Evolutionary conservation across 2,888 invertebrate genomes (phyloP).

Genomic region (Pollenia amentaria): DNA sequence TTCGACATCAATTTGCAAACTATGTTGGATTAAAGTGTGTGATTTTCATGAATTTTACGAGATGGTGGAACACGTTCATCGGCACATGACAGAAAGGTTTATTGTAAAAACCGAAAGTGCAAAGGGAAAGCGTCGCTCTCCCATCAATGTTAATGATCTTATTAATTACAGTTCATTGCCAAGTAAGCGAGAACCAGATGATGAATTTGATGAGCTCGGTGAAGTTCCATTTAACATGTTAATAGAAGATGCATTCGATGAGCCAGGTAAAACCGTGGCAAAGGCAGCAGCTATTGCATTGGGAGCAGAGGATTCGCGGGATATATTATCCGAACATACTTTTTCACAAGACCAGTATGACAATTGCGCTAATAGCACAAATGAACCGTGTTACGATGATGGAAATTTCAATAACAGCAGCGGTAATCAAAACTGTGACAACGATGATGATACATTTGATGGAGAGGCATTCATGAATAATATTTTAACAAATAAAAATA

Average conservation of each 20-base stretch:
- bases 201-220: constrained; percentile 68
- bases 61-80: constrained; percentile 73
- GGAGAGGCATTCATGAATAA: constrained; percentile 73
- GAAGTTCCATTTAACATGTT: constrained; percentile 64
- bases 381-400: constrained; percentile 23
- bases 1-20: constrained; percentile 81
- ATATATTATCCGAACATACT: constrained; percentile 44
- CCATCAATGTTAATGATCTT: constrained; percentile 50
- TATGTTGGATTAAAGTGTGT: constrained; percentile 71
- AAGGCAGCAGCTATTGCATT: constrained; percentile 65
- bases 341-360: constrained; percentile 40
- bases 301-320: constrained; percentile 56
- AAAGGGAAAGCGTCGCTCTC: constrained; percentile 32
- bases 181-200: constrained; percentile 62
- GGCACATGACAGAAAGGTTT: constrained; percentile 81
- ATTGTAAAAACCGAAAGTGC: constrained; percentile 73
- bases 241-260: constrained; percentile 66
- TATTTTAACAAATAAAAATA: constrained; percentile 60
- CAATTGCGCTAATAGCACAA: background rate
- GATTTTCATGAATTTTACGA: constrained; percentile 74
- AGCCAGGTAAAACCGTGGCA: constrained; percentile 61
- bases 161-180: constrained; percentile 52
- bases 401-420: constrained; percentile 15
- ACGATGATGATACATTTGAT: constrained; percentile 64
- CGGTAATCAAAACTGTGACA: constrained; percentile 47